Base-by-base conservation (phyloP, 2,113 vertebrate genomes). In the Clinocottus analis region DNA sequence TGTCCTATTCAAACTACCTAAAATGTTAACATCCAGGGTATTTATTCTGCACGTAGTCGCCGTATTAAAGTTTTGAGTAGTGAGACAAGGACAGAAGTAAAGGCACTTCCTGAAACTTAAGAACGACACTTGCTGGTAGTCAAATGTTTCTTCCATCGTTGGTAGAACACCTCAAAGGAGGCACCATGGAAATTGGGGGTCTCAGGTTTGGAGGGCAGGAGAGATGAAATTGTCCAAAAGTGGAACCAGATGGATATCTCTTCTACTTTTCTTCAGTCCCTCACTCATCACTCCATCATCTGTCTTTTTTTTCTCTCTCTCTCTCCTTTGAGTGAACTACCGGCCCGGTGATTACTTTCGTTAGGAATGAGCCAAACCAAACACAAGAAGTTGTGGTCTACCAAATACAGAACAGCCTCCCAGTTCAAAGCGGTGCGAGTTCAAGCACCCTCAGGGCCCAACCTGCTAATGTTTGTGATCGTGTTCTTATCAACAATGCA, bases 121-220 rank as follows among this genome's bases (percentile, higher is more conserved):
- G 73, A 85, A 67, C 79, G 88, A 79, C 80, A 83, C 77, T 86
- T 72, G 78, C 83, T 85, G 51, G 63, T 56, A 63, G 77, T 69
- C 72, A 90, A 90, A 81, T 84, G 77, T 66, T 90, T 92, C 92
- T 92, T 76, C 83, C 53, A 62, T 75, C 59, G 17, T 72, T 72
- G 94, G 93, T 85, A 81, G 35, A 94, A 90, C 92, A 93, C 79
- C 87, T 94, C 93, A 92, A 93, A 87, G 77, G 91, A 93, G 79
- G 86, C 74, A 89, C 80, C 76, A 7, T 73, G 83, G 45, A 90
- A 91, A 85, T 81, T 85, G 68, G 80, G 87, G 85, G 84, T 78
- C 83, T 84, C 27, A 3, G 53, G 56, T 87, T 86, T 79, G 75
- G 74, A 77, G 85, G 85, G 83, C 81, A 82, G 79, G 41, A 85